phyloP scores from a whole-genome alignment of 2,888 invertebrate genomes.

The Marasmarcha lunaedactyla region DNA sequence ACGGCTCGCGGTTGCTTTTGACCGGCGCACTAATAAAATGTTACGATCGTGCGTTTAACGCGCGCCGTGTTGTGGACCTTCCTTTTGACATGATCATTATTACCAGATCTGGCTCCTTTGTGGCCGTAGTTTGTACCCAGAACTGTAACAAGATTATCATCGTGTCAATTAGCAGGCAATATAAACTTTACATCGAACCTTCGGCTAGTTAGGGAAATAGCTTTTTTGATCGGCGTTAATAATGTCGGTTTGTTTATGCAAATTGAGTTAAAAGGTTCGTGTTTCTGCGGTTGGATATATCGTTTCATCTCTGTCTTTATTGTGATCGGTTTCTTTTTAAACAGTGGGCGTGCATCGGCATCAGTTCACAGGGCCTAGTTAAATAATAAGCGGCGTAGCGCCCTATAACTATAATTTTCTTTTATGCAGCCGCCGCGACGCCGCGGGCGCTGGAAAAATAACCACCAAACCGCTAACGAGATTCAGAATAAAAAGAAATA shows the following conservation, averaged over 20 bases:
- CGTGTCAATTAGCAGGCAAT: constrained; percentile 59
- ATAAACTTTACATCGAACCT: constrained; percentile 45
- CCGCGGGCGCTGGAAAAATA: constrained; percentile 37
- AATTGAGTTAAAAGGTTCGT: constrained; percentile 19
- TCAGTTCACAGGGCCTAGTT: constrained; percentile 57
- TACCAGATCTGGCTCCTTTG: constrained; percentile 47
- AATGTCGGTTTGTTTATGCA: constrained; percentile 32
- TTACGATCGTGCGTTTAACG: constrained; percentile 70
- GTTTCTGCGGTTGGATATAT: constrained; percentile 2
- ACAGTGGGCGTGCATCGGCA: constrained; percentile 41
- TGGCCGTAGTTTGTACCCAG: constrained; percentile 58
- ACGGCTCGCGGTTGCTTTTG: constrained; percentile 65
- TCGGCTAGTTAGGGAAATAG: constrained; percentile 34
- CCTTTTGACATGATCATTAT: constrained; percentile 68
- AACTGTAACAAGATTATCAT: constrained; percentile 61
- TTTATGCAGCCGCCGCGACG: constrained; percentile 53
- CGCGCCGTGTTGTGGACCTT: constrained; percentile 65
- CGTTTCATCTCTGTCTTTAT: constrained; percentile 11
- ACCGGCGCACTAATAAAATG: constrained; percentile 68
- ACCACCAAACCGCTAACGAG: constrained; percentile 55
- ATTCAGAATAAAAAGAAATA: constrained; percentile 32
- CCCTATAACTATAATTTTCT: constrained; percentile 61
- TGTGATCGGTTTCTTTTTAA: constrained; percentile 17
- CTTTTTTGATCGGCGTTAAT: constrained; percentile 14
- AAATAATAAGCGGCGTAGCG: constrained; percentile 58